Percentiles rank a stretch among this genome's conserved stretches.
phyloP scores from a whole-genome alignment of 53 echinoderm and acorn worm genomes.

The Paracentrotus lividus region DNA sequence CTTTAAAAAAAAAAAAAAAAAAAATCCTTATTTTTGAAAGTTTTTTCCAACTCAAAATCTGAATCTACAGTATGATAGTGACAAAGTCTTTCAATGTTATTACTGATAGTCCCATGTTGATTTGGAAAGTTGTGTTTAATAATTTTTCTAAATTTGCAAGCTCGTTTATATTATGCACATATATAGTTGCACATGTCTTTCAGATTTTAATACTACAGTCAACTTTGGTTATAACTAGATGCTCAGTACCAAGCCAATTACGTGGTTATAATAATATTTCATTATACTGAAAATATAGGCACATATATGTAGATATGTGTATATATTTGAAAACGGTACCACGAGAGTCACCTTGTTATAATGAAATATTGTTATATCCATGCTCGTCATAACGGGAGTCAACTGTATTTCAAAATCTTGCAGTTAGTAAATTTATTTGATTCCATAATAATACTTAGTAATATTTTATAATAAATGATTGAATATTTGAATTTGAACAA shows the following conservation, averaged over 20 bases:
- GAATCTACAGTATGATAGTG: neutral
- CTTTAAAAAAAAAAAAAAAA: neutral
- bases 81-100: neutral
- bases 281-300: no score
- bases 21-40: neutral
- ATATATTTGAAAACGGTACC: no score
- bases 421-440: neutral
- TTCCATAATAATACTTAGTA: neutral
- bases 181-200: neutral
- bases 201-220: neutral
- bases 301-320: no score
- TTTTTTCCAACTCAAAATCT: neutral
- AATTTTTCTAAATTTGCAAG: neutral
- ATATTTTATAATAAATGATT: slow-evolving; percentile 20
- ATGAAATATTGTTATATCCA: no score
- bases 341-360: no score
- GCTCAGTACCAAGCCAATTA: no score
- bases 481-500: neutral
- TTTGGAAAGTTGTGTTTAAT: neutral
- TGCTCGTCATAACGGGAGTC: no score
- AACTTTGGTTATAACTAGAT: no score
- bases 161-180: neutral
- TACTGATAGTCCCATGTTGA: neutral
- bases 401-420: neutral
- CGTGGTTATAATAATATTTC: no score